Percentiles rank a stretch among this genome's conserved stretches.
phyloP scores from a whole-genome alignment of 2,888 invertebrate species.

The Troides oblongomaculatus region DNA sequence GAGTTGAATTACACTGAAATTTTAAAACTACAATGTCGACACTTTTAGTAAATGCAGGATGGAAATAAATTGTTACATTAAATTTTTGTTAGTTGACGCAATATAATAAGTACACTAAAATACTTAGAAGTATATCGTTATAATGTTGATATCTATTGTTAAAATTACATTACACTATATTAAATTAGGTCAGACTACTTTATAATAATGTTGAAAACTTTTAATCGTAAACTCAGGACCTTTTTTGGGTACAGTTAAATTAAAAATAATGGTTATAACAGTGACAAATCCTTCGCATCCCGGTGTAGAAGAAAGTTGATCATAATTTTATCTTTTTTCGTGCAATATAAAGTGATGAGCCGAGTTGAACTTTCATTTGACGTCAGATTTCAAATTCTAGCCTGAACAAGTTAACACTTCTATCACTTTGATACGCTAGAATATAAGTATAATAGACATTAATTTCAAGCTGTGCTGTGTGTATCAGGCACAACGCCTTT shows the following conservation, averaged over 20 bases:
- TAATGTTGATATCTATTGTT: neutral
- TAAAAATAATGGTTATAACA: neutral
- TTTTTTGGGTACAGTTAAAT: neutral
- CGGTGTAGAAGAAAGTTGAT: no score
- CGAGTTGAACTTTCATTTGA: no score
- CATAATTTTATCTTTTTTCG: no score
- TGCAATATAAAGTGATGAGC: no score
- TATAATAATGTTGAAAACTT: neutral
- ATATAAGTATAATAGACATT: no score
- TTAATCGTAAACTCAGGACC: neutral
- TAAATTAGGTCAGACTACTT: neutral
- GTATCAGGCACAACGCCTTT: no score
- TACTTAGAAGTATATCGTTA: neutral
- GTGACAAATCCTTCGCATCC: neutral
- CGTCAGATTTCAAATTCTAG: no score
- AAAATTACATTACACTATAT: neutral
- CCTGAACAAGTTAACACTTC: no score
- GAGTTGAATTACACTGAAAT: slow-evolving; percentile 20
- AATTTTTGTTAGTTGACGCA: neutral
- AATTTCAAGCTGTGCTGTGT: no score
- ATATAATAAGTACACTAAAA: neutral
- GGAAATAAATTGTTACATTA: slow-evolving; percentile 1
- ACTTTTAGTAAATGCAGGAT: slow-evolving; percentile 2
- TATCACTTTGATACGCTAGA: no score
- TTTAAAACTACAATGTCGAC: slow-evolving; percentile 11